These are phyloP conservation scores for Diorhabda sublineata DNA, from an alignment of 1,140 invertebrate species.

Conservation along the genomic window DNA sequence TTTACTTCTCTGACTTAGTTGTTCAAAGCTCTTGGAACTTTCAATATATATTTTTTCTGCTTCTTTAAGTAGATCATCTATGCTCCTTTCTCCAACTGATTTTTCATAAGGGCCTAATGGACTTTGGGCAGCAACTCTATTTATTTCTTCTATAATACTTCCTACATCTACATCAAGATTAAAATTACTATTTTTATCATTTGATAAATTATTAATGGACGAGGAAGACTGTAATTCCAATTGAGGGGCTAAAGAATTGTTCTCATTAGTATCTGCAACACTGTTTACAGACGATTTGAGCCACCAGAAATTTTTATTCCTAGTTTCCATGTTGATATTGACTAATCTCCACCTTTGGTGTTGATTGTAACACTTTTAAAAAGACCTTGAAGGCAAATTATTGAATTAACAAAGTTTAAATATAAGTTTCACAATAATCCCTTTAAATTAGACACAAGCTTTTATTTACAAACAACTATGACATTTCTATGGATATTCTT, in stretches of 20 bases:
- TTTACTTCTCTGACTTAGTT: constrained; percentile 41
- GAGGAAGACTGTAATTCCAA: constrained; percentile 34
- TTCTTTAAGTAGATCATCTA: constrained; percentile 46
- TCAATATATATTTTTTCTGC: constrained; percentile 45
- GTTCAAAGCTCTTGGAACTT: constrained; percentile 47
- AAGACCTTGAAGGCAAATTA: constrained; percentile 4
- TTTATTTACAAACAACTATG: constrained; percentile 2
- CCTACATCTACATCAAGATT: constrained; percentile 42
- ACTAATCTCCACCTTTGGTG: constrained; percentile 23
- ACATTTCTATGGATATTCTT: not conserved
- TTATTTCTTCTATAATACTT: constrained; percentile 47
- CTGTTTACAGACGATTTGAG: constrained; percentile 32
- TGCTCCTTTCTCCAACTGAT: constrained; percentile 34
- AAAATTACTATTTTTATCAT: constrained; percentile 35
- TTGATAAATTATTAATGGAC: constrained; percentile 41
- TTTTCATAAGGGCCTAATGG: constrained; percentile 42
- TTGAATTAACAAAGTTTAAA: constrained; percentile 4
- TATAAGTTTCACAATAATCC: not conserved
- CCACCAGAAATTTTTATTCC: constrained; percentile 40
- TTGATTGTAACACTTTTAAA: not conserved
- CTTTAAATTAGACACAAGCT: not conserved
- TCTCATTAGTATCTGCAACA: constrained; percentile 21
- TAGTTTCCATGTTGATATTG: constrained; percentile 41
- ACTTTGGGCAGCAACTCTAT: constrained; percentile 43
- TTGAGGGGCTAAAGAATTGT: constrained; percentile 22